Conservation (phyloP, 2,888 invertebrate genomes). For the Leptinotarsa peninsularis region DNA sequence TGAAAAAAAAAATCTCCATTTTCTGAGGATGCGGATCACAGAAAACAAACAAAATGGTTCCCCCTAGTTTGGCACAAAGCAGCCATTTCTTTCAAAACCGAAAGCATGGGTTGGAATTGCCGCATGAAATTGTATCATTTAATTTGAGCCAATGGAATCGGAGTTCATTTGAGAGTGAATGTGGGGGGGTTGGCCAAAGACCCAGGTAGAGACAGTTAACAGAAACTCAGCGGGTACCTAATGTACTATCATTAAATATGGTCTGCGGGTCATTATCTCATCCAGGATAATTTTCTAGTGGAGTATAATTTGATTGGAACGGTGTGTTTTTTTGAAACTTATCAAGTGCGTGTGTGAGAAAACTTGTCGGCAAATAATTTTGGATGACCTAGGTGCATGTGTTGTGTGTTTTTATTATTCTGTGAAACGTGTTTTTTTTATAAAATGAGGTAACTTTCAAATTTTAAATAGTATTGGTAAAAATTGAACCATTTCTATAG, state of each 20-base stretch:
- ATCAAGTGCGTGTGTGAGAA: slow-evolving; percentile 21
- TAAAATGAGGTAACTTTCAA: slow-evolving; percentile 6
- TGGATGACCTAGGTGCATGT: neutral
- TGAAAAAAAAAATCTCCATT: neutral
- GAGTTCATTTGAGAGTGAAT: slow-evolving; percentile 56
- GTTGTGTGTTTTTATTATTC: slow-evolving; percentile 10
- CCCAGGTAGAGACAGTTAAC: slow-evolving; percentile 52
- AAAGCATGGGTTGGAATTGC: slow-evolving; percentile 41
- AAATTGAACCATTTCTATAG: neutral
- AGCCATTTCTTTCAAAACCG: slow-evolving; percentile 39
- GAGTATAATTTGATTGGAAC: slow-evolving; percentile 20
- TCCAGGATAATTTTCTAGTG: slow-evolving; percentile 17
- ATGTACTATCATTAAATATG: slow-evolving; percentile 30
- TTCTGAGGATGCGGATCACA: neutral
- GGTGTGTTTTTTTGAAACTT: slow-evolving; percentile 8
- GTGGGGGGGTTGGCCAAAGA: slow-evolving; percentile 55
- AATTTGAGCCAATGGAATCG: slow-evolving; percentile 60
- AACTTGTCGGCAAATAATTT: slow-evolving; percentile 9
- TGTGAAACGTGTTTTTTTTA: neutral
- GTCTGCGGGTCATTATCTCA: slow-evolving; percentile 26
- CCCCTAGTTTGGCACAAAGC: slow-evolving; percentile 34
- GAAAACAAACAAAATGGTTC: slow-evolving; percentile 43
- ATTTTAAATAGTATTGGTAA: neutral
- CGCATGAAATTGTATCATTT: slow-evolving; percentile 44
- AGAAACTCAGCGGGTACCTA: slow-evolving; percentile 52